Evolutionary conservation across 2,888 invertebrate species (phyloP).

Genomic region (Cyaniris semiargus): DNA sequence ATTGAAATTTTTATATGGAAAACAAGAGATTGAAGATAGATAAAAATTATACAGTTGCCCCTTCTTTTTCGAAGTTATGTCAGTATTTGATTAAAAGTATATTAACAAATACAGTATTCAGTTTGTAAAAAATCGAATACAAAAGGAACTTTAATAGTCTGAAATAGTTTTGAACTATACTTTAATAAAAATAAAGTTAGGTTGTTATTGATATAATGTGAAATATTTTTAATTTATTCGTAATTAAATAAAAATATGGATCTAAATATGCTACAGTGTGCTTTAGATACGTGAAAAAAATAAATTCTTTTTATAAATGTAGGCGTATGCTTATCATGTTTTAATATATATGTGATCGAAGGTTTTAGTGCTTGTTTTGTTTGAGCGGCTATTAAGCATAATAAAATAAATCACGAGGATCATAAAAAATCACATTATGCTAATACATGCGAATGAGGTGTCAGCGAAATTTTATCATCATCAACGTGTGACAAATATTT

Average conservation of each 20-base stretch:
- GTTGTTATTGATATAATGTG: not conserved
- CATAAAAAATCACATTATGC: not conserved
- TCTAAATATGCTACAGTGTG: not conserved
- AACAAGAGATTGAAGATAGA: not conserved
- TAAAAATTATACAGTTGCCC: not conserved
- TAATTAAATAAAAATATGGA: not conserved
- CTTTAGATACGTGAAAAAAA: not conserved
- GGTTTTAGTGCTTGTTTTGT: conserved; percentile 3
- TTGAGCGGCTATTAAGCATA: conserved; percentile 1
- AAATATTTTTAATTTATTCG: not conserved
- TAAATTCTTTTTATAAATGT: not conserved
- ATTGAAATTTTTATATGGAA: not conserved
- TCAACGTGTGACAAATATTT: conserved; percentile 5
- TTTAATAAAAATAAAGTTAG: too few relatives aligned
- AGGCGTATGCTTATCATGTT: conserved; percentile 3
- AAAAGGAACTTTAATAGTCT: too few relatives aligned
- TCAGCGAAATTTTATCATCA: not conserved
- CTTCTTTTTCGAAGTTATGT: too few relatives aligned
- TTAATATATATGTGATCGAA: too few relatives aligned
- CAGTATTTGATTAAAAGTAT: too few relatives aligned
- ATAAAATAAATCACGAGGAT: conserved; percentile 16
- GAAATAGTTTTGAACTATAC: too few relatives aligned
- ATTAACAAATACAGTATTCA: too few relatives aligned
- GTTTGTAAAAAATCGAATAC: too few relatives aligned
- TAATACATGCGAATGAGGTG: conserved; percentile 19